Conservation (phyloP, 2,797 vertebrate species). For the Danio tinwini region DNA sequence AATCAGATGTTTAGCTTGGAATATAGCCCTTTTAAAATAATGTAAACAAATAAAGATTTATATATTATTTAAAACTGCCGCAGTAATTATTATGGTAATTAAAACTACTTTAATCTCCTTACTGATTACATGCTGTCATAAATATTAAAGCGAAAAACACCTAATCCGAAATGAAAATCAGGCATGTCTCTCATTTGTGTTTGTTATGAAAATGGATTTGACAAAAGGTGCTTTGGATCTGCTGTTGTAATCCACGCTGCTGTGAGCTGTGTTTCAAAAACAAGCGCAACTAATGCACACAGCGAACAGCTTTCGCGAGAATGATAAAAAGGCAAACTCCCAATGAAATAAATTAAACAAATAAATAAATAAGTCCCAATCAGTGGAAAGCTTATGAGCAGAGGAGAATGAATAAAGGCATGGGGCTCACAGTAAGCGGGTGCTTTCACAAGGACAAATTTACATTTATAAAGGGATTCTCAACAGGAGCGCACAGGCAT, state of each 20-base stretch:
- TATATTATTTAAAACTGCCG: neutral
- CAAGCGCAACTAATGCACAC: slow-evolving; percentile 1
- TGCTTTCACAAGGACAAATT: slow-evolving; percentile 55
- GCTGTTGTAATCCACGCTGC: slow-evolving; percentile 25
- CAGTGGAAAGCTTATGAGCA: slow-evolving; percentile 46
- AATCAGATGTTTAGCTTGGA: neutral
- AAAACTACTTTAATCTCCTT: neutral
- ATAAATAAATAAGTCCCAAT: slow-evolving; percentile 44
- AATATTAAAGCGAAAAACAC: neutral
- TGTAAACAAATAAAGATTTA: neutral
- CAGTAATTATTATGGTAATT: slow-evolving; percentile 15
- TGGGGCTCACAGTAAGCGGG: slow-evolving; percentile 35
- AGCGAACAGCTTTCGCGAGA: neutral
- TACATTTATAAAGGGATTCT: slow-evolving; percentile 56
- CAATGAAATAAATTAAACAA: slow-evolving; percentile 49
- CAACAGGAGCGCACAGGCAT: slow-evolving; percentile 34
- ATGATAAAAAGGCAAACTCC: slow-evolving; percentile 24
- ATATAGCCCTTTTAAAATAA: neutral
- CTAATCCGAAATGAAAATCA: slow-evolving; percentile 23
- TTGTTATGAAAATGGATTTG: slow-evolving; percentile 44
- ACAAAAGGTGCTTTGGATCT: slow-evolving; percentile 27
- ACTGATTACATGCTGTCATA: slow-evolving; percentile 10
- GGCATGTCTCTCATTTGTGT: slow-evolving; percentile 26
- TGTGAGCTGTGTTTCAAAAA: slow-evolving; percentile 26
- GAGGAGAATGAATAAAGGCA: slow-evolving; percentile 47